Conservation (phyloP, 2,888 invertebrate genomes). For the Scelioninae gen. 2 region DNA sequence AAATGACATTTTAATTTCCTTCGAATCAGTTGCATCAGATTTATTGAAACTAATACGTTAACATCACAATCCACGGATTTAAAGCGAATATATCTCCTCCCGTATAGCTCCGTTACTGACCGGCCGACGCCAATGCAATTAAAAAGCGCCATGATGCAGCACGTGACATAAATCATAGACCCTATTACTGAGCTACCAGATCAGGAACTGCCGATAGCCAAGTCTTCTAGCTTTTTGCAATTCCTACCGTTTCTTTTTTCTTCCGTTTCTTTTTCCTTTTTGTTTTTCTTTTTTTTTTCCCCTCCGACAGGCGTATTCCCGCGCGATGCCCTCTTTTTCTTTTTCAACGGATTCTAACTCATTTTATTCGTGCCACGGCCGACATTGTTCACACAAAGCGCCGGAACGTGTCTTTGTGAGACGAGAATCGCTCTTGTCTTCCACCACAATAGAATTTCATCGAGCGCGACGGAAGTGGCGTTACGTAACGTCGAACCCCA, state of each 20-base stretch:
- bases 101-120: background rate
- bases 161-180: conserved; percentile 73
- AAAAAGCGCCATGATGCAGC: conserved; percentile 66
- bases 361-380: conserved; percentile 33
- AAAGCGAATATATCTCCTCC: too few relatives aligned
- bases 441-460: conserved; percentile 51
- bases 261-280: background rate
- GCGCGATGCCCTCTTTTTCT: conserved; percentile 48
- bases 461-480: conserved; percentile 50
- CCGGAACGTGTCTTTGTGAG: conserved; percentile 28
- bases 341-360: conserved; percentile 37
- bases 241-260: conserved; percentile 31
- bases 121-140: conserved; percentile 54
- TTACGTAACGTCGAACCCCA: too few relatives aligned
- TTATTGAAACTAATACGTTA: too few relatives aligned
- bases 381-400: conserved; percentile 40
- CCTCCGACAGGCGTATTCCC: background rate
- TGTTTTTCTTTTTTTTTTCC: too few relatives aligned
- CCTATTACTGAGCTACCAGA: conserved; percentile 72
- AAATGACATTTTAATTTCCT: background rate
- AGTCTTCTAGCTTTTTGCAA: conserved; percentile 43
- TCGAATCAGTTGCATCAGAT: background rate
- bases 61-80: too few relatives aligned
- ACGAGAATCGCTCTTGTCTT: conserved; percentile 35
- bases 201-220: conserved; percentile 68